Conservation (phyloP, 2,797 vertebrate genomes). For the Phataginus tetradactyla region DNA sequence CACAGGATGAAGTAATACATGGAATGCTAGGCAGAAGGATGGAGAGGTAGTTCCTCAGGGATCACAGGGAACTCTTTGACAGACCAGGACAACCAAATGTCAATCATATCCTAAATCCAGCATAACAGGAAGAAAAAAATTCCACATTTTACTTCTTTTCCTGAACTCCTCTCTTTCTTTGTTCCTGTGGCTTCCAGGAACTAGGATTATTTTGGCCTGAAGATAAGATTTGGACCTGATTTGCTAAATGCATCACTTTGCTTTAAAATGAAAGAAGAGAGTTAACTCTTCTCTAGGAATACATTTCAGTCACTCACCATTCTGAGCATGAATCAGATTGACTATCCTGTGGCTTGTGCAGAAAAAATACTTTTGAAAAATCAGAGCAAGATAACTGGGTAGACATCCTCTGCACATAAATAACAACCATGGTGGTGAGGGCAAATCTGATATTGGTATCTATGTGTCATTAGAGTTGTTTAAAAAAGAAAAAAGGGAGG, state of each 20-base stretch:
- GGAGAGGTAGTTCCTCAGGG: neutral
- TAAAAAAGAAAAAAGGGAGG: neutral
- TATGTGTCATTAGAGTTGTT: neutral
- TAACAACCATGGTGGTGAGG: neutral
- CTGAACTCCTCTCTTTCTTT: conserved; percentile 1
- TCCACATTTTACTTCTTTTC: conserved; percentile 38
- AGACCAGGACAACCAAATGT: neutral
- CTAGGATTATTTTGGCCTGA: conserved; percentile 47
- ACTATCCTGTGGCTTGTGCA: neutral
- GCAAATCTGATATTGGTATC: neutral
- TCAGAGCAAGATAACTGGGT: neutral
- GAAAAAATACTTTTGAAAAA: conserved; percentile 27
- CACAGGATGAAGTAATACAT: neutral
- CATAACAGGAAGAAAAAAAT: neutral
- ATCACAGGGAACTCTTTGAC: neutral
- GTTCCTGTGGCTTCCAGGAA: conserved; percentile 4
- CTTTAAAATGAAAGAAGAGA: conserved; percentile 48
- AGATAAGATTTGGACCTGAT: neutral
- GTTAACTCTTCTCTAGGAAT: conserved; percentile 45
- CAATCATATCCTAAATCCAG: conserved; percentile 25
- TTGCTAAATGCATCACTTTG: conserved; percentile 39
- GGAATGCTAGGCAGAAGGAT: neutral
- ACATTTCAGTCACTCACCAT: conserved; percentile 13
- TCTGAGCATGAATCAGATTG: conserved; percentile 34
- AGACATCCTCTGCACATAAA: neutral